Percentiles rank a stretch among this genome's conserved stretches.
Evolutionary conservation across 2,888 invertebrate species (phyloP).

Genomic region (Drosophila atripex): DNA sequence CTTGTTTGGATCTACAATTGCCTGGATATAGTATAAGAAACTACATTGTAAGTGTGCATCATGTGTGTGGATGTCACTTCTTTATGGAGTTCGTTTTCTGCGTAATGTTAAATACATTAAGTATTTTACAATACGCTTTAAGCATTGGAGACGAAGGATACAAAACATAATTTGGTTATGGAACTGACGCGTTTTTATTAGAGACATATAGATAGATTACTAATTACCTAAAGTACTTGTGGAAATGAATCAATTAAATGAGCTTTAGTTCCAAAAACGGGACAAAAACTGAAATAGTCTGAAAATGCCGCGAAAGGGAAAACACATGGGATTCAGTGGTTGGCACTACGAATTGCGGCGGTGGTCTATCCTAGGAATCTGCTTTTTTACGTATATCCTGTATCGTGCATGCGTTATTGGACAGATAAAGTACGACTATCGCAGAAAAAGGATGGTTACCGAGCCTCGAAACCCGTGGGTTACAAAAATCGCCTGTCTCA

Average conservation of each 20-base stretch:
- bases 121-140: slow-evolving; percentile 2
- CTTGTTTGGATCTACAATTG: slow-evolving; percentile 6
- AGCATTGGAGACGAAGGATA: no score
- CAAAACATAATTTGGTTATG: no score
- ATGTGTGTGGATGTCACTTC: slow-evolving; percentile 17
- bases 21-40: slow-evolving; percentile 12
- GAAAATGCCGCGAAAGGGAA: not conserved
- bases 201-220: not conserved
- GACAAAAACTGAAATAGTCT: not conserved
- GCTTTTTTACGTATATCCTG: slow-evolving; percentile 20
- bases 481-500: not conserved
- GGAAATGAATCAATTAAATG: not conserved
- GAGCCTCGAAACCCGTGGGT: not conserved
- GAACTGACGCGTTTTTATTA: no score
- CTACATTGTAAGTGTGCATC: slow-evolving; percentile 17
- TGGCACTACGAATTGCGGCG: not conserved
- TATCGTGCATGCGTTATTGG: slow-evolving; percentile 22
- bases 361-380: not conserved
- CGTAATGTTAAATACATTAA: slow-evolving; percentile 5
- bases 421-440: slow-evolving; percentile 19
- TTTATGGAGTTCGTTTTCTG: slow-evolving; percentile 24
- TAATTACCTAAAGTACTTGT: not conserved
- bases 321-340: not conserved
- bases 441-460: not conserved
- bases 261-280: not conserved